phyloP scores from a whole-genome alignment of 2,113 vertebrate species.

The Reinhardtius hippoglossoides region DNA sequence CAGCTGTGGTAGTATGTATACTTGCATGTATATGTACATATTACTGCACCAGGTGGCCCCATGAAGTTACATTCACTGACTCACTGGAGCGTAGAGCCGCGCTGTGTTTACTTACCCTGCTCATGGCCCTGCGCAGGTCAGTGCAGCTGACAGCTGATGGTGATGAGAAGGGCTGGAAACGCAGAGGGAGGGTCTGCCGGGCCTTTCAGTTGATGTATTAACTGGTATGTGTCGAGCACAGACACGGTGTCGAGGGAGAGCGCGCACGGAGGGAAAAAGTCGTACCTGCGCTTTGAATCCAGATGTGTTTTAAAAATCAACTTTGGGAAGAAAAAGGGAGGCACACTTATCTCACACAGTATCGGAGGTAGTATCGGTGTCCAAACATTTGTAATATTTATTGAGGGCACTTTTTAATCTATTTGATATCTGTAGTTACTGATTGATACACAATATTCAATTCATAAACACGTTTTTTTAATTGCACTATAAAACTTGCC shows the following conservation, averaged over 20 bases:
- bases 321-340: too few species aligned
- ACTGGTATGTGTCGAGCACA: not conserved
- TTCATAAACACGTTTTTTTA: too few species aligned
- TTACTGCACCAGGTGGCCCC: constrained; percentile 24
- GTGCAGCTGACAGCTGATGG: constrained; percentile 47
- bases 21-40: not conserved
- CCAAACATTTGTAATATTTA: too few species aligned
- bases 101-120: constrained; percentile 48
- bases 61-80: not conserved
- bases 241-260: too few species aligned
- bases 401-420: too few species aligned
- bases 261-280: not conserved
- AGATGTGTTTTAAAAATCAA: not conserved
- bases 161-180: constrained; percentile 40
- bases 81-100: not conserved
- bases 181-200: constrained; percentile 10
- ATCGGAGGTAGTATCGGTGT: too few species aligned
- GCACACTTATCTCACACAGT: too few species aligned
- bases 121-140: constrained; percentile 49
- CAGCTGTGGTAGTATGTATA: constrained; percentile 27
- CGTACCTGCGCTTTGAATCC: not conserved
- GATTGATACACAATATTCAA: too few species aligned
- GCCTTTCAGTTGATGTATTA: not conserved
- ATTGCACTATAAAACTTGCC: too few species aligned
- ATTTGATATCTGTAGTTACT: too few species aligned